phyloP scores from a whole-genome alignment of 2,888 invertebrate genomes.

The Gibbula magus region DNA sequence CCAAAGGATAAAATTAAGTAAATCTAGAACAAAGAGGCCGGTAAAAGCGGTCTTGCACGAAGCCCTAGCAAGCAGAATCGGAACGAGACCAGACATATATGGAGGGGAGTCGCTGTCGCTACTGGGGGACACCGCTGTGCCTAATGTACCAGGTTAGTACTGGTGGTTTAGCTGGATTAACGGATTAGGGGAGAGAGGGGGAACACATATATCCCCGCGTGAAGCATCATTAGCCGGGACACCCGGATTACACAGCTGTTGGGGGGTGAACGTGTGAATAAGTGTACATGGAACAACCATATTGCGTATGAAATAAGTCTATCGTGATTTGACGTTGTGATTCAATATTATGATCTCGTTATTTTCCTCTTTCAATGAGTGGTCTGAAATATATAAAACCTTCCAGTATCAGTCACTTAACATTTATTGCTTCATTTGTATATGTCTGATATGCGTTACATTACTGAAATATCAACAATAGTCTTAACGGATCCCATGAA shows the following conservation, averaged over 20 bases:
- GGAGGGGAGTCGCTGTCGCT: not conserved
- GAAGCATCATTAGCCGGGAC: not conserved
- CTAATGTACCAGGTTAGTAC: not conserved
- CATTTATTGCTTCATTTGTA: no score
- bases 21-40: not conserved
- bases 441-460: no score
- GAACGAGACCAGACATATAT: not conserved
- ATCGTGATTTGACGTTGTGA: no score
- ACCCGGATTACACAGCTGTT: not conserved
- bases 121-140: constrained; percentile 14
- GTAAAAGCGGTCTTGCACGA: not conserved
- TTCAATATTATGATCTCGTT: no score
- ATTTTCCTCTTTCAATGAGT: no score
- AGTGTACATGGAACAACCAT: not conserved
- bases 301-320: no score
- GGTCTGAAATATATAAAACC: no score
- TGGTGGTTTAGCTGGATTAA: not conserved
- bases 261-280: not conserved
- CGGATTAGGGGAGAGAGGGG: not conserved
- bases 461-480: no score
- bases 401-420: no score
- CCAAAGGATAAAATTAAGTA: not conserved
- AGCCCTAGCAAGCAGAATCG: not conserved
- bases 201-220: not conserved
- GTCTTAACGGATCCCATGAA: no score